Conservation (phyloP, 2,797 vertebrate genomes). For the Melanotaenia trifasciata region DNA sequence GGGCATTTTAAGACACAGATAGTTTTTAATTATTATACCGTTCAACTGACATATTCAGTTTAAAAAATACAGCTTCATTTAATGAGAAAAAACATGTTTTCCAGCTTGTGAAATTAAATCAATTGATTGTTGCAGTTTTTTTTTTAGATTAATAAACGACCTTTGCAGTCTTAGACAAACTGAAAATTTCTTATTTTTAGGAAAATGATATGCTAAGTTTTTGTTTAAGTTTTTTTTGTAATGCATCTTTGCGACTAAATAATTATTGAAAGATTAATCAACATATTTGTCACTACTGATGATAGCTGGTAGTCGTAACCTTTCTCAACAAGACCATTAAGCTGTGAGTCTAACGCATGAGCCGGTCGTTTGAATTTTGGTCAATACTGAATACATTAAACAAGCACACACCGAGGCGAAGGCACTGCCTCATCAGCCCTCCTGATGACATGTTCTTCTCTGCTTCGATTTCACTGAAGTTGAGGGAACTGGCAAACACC, state of each 20-base stretch:
- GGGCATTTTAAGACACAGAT: not conserved
- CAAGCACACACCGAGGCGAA: slow-evolving; percentile 88
- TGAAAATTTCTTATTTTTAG: not conserved
- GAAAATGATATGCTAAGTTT: not conserved
- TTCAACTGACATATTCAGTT: not conserved
- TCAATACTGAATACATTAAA: slow-evolving; percentile 26
- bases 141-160: not conserved
- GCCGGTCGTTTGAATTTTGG: not conserved
- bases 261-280: not conserved
- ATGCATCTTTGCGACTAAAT: not conserved
- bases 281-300: not conserved
- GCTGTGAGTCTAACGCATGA: not conserved
- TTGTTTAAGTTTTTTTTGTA: not conserved
- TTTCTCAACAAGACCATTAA: not conserved
- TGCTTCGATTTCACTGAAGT: slow-evolving; percentile 99
- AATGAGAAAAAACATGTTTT: slow-evolving; percentile 3
- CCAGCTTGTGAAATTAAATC: not conserved
- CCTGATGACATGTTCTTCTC: slow-evolving; percentile 99
- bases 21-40: not conserved
- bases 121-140: not conserved
- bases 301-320: not conserved
- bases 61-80: not conserved
- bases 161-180: not conserved
- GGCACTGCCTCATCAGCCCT: slow-evolving; percentile 97
- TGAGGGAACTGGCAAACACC: slow-evolving; percentile 98